Evolutionary conservation across 2,888 invertebrate species (phyloP).

Genomic region (Idaea dimidiata): DNA sequence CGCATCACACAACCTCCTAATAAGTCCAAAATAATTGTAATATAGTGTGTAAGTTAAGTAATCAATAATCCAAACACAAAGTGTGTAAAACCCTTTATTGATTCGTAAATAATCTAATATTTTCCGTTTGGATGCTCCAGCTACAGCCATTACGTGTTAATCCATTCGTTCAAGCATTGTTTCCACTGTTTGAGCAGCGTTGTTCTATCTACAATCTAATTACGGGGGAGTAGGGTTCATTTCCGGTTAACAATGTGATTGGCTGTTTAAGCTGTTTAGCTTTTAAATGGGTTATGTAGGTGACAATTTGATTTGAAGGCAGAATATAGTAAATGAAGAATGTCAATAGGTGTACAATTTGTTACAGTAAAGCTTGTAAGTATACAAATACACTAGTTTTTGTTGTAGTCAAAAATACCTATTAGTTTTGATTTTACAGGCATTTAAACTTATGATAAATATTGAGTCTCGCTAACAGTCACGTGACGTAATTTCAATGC

Average conservation of each 20-base stretch:
- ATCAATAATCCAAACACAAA: not conserved
- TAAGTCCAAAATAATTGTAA: no score
- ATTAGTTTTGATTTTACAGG: no score
- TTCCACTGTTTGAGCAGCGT: constrained; percentile 8
- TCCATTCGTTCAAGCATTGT: constrained; percentile 25
- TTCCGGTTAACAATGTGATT: constrained; percentile 11
- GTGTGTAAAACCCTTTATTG: constrained; percentile 31
- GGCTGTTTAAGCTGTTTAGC: not conserved
- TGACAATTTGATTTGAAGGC: constrained; percentile 13
- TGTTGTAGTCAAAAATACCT: no score
- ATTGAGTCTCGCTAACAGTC: no score
- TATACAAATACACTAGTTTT: no score
- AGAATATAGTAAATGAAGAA: not conserved
- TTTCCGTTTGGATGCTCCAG: constrained; percentile 37
- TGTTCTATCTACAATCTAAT: not conserved
- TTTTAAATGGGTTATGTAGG: constrained; percentile 11
- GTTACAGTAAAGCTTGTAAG: no score
- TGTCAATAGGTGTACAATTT: no score
- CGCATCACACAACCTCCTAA: no score
- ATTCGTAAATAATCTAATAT: constrained; percentile 48
- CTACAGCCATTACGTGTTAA: constrained; percentile 32
- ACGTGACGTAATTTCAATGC: no score
- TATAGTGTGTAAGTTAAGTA: no score
- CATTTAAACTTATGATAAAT: no score
- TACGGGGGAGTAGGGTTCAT: not conserved